Evolutionary conservation across 1,140 invertebrate species (phyloP).

Genomic region (Papilio polytes): DNA sequence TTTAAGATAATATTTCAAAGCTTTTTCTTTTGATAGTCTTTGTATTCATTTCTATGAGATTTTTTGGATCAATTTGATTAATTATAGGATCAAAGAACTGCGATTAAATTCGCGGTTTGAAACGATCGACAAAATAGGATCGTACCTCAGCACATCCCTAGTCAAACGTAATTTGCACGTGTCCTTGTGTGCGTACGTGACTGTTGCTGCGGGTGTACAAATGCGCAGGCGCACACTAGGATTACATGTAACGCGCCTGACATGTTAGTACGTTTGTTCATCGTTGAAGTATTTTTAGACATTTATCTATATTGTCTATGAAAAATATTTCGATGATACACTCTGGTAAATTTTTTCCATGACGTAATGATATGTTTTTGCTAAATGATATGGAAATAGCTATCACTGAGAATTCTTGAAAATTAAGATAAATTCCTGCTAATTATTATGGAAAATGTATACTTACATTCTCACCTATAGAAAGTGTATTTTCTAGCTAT

Average conservation of each 20-base stretch:
- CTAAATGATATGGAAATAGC: background rate
- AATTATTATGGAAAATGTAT: too few relatives aligned
- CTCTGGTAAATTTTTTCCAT: background rate
- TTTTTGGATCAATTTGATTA: background rate
- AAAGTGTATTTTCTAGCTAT: too few relatives aligned
- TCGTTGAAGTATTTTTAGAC: background rate
- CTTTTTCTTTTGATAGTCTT: background rate
- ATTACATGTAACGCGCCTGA: background rate
- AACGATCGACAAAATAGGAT: background rate
- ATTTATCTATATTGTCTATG: background rate
- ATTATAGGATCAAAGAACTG: too few relatives aligned
- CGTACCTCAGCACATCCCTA: background rate
- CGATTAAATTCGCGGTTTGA: background rate
- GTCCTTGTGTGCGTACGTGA: constrained; percentile 17
- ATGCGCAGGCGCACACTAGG: background rate
- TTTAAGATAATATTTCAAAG: too few relatives aligned
- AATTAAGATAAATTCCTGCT: too few relatives aligned
- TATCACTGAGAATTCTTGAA: too few relatives aligned
- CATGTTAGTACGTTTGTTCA: background rate
- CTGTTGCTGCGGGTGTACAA: background rate
- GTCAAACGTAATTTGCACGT: constrained; percentile 3
- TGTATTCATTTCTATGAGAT: background rate
- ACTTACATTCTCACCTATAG: too few relatives aligned
- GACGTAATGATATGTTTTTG: background rate
- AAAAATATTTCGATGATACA: background rate